Evolutionary conservation across 2,797 vertebrate species (phyloP).

Genomic region (Ceryle rudis): DNA sequence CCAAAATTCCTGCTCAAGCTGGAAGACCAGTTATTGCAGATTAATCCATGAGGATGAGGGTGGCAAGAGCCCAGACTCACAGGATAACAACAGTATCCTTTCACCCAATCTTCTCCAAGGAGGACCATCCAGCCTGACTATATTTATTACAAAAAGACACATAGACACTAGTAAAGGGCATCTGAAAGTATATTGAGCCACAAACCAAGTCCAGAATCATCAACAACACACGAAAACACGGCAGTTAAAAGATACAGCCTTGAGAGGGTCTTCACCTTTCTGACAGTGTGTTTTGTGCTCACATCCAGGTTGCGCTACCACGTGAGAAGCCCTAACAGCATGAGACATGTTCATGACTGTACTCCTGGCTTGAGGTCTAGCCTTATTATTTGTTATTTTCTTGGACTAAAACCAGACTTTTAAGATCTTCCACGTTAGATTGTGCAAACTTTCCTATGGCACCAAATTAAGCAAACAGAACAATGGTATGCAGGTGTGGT

Average conservation of each 20-base stretch:
- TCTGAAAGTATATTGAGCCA: not conserved
- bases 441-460: constrained; percentile 15
- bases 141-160: not conserved
- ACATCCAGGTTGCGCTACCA: not conserved
- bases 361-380: not conserved
- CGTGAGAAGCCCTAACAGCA: not conserved
- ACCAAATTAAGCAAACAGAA: not conserved
- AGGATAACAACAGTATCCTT: not conserved
- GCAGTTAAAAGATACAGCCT: not conserved
- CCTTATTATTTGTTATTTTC: not conserved
- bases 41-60: not conserved
- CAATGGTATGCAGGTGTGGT: not conserved
- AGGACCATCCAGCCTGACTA: not conserved
- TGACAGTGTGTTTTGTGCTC: not conserved
- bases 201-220: not conserved
- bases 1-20: not conserved
- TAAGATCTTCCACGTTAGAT: not conserved
- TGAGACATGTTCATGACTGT: not conserved
- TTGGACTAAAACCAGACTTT: not conserved
- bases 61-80: not conserved
- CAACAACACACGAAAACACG: not conserved
- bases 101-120: not conserved
- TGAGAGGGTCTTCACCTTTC: not conserved
- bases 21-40: not conserved
- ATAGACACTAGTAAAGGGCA: not conserved